These are phyloP conservation scores for Limnephilus rhombicus DNA, from an alignment of 2,888 invertebrate species.

Conservation along the genomic window DNA sequence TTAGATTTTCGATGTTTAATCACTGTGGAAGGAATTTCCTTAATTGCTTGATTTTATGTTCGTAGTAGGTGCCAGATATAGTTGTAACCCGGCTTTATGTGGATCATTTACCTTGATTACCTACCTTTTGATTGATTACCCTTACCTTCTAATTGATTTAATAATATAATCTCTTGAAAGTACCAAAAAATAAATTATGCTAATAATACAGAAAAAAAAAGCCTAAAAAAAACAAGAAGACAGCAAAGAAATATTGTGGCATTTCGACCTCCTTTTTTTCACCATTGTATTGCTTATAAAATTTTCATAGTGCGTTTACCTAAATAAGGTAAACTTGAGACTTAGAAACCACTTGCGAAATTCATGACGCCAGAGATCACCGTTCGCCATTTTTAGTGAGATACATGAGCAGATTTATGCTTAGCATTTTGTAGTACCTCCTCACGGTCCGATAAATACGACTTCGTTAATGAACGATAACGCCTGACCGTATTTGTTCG, in stretches of 20 bases:
- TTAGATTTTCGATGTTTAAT: background rate
- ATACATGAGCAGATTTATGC: background rate
- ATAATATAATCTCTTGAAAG: too few species aligned
- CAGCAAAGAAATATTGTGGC: too few species aligned
- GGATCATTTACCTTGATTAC: too few species aligned
- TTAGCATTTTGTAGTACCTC: background rate
- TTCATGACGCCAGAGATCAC: background rate
- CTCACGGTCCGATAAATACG: background rate
- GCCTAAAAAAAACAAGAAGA: too few species aligned
- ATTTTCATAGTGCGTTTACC: background rate
- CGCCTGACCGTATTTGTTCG: background rate
- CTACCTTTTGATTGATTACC: too few species aligned
- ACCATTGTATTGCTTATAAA: too few species aligned
- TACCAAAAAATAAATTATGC: too few species aligned
- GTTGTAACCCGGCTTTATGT: too few species aligned
- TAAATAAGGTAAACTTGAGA: background rate
- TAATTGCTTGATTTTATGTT: background rate
- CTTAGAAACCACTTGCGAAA: background rate
- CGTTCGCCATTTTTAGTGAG: background rate
- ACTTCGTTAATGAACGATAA: background rate
- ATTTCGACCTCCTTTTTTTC: too few species aligned
- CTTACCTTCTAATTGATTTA: too few species aligned
- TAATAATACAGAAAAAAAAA: too few species aligned
- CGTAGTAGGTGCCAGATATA: too few species aligned
- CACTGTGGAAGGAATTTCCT: background rate